A percentile compares a stretch with the other conserved stretches of the same genome.
Conservation (phyloP, 2,797 vertebrate species). For the Epinephelus coioides region DNA sequence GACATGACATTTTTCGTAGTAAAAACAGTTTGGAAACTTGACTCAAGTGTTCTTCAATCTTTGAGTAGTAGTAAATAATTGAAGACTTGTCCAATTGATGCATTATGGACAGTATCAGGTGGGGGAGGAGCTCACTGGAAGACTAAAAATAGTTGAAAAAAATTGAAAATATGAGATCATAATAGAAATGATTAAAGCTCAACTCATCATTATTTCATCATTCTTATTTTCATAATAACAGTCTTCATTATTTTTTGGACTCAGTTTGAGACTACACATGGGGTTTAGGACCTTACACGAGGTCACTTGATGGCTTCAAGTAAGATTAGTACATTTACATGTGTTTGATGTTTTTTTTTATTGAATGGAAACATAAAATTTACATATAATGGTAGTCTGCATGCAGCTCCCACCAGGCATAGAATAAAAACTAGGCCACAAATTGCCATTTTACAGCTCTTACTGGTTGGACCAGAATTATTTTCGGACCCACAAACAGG, state of each 20-base stretch:
- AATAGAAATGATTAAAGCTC: not conserved
- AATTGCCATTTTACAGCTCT: not conserved
- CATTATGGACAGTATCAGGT: too few species aligned
- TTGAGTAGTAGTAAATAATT: too few species aligned
- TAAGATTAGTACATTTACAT: slow-evolving; percentile 24
- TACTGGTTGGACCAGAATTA: not conserved
- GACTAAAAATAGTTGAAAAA: too few species aligned
- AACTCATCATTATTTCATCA: not conserved
- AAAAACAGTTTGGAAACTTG: too few species aligned
- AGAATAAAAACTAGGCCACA: slow-evolving; percentile 11
- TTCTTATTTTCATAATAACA: not conserved
- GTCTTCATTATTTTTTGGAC: not conserved
- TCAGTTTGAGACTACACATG: slow-evolving; percentile 4
- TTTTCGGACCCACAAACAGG: not conserved
- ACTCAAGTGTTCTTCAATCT: too few species aligned
- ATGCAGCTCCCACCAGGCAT: slow-evolving; percentile 14
- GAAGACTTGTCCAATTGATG: too few species aligned
- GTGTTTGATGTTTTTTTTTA: slow-evolving; percentile 29
- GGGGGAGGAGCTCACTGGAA: too few species aligned
- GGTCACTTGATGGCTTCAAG: slow-evolving; percentile 6
- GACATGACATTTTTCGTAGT: too few species aligned
- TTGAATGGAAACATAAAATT: slow-evolving; percentile 8
- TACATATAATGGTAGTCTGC: slow-evolving; percentile 21
- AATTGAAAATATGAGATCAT: not conserved
- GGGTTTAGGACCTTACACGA: not conserved